Conservation (phyloP, 2,888 invertebrate species). For the Ramazzottius varieornatus region DNA sequence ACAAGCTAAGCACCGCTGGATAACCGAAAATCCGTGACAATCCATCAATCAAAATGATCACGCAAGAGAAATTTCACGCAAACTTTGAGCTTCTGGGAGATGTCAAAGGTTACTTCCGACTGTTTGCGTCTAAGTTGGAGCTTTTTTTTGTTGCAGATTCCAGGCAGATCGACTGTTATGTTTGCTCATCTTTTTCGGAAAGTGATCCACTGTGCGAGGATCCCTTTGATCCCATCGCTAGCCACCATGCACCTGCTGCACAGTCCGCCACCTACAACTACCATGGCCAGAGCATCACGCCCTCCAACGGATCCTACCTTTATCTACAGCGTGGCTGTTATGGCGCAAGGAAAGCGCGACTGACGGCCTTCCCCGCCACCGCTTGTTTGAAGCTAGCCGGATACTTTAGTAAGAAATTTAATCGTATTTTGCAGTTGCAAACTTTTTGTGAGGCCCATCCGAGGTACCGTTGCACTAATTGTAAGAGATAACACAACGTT, state of each 20-base stretch:
- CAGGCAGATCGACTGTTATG: constrained; percentile 22
- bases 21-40: too few relatives aligned
- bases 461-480: too few relatives aligned
- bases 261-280: constrained; percentile 65
- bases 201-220: constrained; percentile 24
- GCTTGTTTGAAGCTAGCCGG: constrained; percentile 87
- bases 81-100: too few relatives aligned
- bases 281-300: constrained; percentile 50
- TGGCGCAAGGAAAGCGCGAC: constrained; percentile 69
- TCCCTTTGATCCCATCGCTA: constrained; percentile 21
- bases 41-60: too few relatives aligned
- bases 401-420: constrained; percentile 52
- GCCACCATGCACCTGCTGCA: constrained; percentile 38
- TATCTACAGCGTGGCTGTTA: constrained; percentile 67
- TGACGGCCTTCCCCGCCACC: constrained; percentile 81
- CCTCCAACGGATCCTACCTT: constrained; percentile 59
- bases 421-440: too few relatives aligned
- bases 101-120: too few relatives aligned
- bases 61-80: too few relatives aligned
- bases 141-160: background rate
- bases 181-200: constrained; percentile 24
- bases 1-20: too few relatives aligned
- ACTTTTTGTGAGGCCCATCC: too few relatives aligned
- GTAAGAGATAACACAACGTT: too few relatives aligned
- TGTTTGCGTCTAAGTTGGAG: too few relatives aligned